These are phyloP conservation scores for Amphiura filiformis DNA, from an alignment of 35 echinoderm and acorn worm genomes.

Conservation along the genomic window DNA sequence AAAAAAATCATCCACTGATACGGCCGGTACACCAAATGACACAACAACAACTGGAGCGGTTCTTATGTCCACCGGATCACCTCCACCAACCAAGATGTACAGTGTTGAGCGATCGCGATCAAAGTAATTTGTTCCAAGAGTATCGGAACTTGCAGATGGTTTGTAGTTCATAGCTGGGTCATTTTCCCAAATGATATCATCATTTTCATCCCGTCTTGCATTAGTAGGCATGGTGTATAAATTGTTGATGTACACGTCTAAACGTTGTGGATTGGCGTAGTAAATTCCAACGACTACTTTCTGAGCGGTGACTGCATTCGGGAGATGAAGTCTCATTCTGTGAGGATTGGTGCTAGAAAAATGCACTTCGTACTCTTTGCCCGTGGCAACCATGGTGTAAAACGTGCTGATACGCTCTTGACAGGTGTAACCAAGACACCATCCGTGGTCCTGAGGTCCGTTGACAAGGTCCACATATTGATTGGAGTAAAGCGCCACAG, in stretches of 20 bases:
- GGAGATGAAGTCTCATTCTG: slow-evolving; percentile 70
- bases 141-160: slow-evolving; percentile 45
- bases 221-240: slow-evolving; percentile 84
- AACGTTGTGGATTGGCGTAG: slow-evolving; percentile 89
- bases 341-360: slow-evolving; percentile 94
- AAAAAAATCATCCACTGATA: slow-evolving; percentile 87
- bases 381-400: slow-evolving; percentile 76
- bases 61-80: slow-evolving; percentile 44
- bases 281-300: slow-evolving; percentile 61
- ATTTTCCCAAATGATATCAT: slow-evolving; percentile 75
- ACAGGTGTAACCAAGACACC: too few relatives aligned
- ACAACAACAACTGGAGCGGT: slow-evolving; percentile 85
- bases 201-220: slow-evolving; percentile 44
- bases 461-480: slow-evolving; percentile 87
- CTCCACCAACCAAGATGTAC: slow-evolving; percentile 59
- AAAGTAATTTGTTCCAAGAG: slow-evolving; percentile 89
- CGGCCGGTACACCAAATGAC: slow-evolving; percentile 78
- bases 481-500: slow-evolving; percentile 58
- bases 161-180: slow-evolving; percentile 41
- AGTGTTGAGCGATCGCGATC: slow-evolving; percentile 62
- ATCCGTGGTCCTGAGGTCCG: slow-evolving; percentile 87
- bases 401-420: slow-evolving; percentile 95
- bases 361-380: slow-evolving; percentile 68
- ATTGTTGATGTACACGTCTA: slow-evolving; percentile 69
- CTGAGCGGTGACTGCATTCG: slow-evolving; percentile 48